Evolutionary conservation across 2,113 vertebrate species (phyloP), one percentile per base, ranked within the genome.

Genomic region (Tapirus terrestris): DNA sequence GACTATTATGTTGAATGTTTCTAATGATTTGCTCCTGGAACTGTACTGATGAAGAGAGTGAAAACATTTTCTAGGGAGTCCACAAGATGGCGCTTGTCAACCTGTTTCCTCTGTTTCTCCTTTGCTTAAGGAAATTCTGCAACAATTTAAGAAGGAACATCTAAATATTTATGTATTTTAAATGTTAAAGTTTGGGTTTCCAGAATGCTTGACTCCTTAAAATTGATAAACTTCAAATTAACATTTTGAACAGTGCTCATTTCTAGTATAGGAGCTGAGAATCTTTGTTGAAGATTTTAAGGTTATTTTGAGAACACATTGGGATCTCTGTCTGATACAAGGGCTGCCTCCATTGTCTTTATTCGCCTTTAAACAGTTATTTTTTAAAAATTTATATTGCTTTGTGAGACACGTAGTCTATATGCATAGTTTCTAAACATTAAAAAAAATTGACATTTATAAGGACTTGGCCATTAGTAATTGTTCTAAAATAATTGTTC

Each of bases 71-170:
- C 29, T 45, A 25, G 48, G 33, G 95, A 70, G 96, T 95, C 99
- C 99, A 99, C 99, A 98, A 99, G 99, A 96, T 98, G 99, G 99
- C 98, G 98, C 98, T 98, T 99, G 97, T 70, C 48, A 97, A 88
- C 98, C 97, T 98, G 85, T 97, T 98, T 98, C 70, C 43, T 98
- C 18, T 98, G 45, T 75, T 83, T 43, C 82, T 77, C 29, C n/a
- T 75, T 65, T 48, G 51, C 6, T 17, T 93, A 79, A 68, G 77
- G 73, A 95, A 86, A 91, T 87, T 83, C 4, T 25, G 63, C 60
- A 92, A 76, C 39, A 88, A 84, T 91, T 60, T 76, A 75, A 89
- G 76, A 96, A 92, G 70, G 72, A 67, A n/a, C 25, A 72, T 84
- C 21, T 89, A 82, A 96, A 79, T 95, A 84, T 96, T 83, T 79